Evolutionary conservation across 1,140 invertebrate species (phyloP).

Genomic region (Philotrypesis tridentata): DNA sequence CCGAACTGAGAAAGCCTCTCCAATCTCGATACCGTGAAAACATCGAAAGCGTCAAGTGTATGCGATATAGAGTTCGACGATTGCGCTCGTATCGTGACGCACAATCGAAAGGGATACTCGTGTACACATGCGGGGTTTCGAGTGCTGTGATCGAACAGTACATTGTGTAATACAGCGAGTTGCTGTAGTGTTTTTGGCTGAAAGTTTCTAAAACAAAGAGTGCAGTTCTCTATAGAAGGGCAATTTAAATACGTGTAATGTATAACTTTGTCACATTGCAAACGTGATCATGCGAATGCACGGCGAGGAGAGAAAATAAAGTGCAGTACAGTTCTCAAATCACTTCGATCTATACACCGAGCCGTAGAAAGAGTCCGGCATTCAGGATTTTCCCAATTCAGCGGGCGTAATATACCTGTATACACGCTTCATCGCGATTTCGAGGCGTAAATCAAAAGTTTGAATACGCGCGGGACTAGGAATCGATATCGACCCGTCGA

Average conservation of each 20-base stretch:
- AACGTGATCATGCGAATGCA: too few relatives aligned
- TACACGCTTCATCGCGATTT: not conserved
- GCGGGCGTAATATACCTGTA: too few relatives aligned
- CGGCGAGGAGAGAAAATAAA: not conserved
- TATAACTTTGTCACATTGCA: too few relatives aligned
- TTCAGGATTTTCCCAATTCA: not conserved
- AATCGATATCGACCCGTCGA: not conserved
- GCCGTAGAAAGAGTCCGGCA: too few relatives aligned
- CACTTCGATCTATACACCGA: not conserved
- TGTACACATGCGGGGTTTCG: not conserved
- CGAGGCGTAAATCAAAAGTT: not conserved
- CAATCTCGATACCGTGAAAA: not conserved
- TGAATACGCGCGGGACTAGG: not conserved
- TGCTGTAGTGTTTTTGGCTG: too few relatives aligned
- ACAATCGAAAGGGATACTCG: not conserved
- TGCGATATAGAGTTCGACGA: not conserved
- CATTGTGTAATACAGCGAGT: too few relatives aligned
- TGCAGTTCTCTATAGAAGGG: not conserved
- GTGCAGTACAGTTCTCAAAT: not conserved
- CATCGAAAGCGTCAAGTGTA: not conserved
- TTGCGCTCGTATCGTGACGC: not conserved
- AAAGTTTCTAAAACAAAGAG: not conserved
- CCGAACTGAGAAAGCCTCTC: not conserved
- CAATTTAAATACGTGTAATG: not conserved
- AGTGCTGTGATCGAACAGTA: too few relatives aligned